These are phyloP conservation scores for Eudyptes chrysolophus DNA, from an alignment of 2,113 vertebrate species.

Conservation along the genomic window DNA sequence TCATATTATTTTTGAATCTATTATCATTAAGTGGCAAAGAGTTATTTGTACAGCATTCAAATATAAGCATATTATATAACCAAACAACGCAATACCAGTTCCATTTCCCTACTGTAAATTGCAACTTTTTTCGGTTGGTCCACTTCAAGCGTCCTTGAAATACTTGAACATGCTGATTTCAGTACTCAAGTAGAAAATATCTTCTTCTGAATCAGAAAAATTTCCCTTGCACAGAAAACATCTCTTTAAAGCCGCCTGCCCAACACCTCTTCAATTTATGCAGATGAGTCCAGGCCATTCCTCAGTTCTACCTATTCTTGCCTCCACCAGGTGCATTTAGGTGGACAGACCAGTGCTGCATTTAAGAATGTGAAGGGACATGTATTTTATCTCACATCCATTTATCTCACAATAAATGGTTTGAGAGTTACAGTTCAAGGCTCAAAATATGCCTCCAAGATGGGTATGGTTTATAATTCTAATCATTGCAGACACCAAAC, in stretches of 20 bases:
- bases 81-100: background rate
- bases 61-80: background rate
- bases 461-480: background rate
- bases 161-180: background rate
- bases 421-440: background rate
- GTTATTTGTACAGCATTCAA: background rate
- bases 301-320: background rate
- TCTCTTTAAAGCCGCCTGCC: background rate
- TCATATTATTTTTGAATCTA: background rate
- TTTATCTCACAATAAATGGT: background rate
- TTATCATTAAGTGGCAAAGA: background rate
- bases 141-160: background rate
- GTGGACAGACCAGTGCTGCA: background rate
- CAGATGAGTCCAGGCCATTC: background rate
- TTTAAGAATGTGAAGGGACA: background rate
- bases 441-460: background rate
- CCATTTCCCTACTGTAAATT: background rate
- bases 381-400: background rate
- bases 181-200: background rate
- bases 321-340: background rate
- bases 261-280: background rate
- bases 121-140: background rate
- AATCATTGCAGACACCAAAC: background rate
- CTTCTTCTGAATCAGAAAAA: background rate
- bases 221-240: background rate